These are phyloP conservation scores for Tenebrosternarchus preto DNA, from an alignment of 2,113 vertebrate species.

Conservation along the genomic window DNA sequence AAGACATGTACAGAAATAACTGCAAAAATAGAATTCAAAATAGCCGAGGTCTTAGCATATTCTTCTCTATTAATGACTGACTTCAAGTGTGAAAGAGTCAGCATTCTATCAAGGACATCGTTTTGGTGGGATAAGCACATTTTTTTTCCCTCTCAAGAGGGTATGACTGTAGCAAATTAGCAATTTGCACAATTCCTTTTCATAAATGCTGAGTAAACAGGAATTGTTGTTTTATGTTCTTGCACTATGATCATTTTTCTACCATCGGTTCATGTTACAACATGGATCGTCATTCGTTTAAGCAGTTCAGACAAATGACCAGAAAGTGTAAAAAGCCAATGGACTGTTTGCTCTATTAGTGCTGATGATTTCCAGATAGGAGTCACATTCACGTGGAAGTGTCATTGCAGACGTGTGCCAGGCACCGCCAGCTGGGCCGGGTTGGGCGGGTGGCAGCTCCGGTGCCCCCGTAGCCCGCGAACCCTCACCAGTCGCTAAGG, in stretches of 20 bases:
- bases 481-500: slow-evolving; percentile 25
- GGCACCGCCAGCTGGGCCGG: no score
- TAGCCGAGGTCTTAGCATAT: slow-evolving; percentile 17
- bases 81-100: slow-evolving; percentile 45
- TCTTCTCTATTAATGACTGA: slow-evolving; percentile 40
- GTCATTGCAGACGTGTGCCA: no score
- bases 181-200: slow-evolving; percentile 27
- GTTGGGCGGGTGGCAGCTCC: background rate
- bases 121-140: slow-evolving; percentile 44
- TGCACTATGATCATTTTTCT: background rate
- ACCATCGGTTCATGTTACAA: background rate
- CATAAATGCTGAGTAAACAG: slow-evolving; percentile 34
- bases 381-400: no score
- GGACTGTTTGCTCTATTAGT: no score
- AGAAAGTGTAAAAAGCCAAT: no score
- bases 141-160: slow-evolving; percentile 11
- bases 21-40: slow-evolving; percentile 19
- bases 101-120: slow-evolving; percentile 45
- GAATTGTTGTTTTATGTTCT: slow-evolving; percentile 22
- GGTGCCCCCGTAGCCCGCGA: slow-evolving; percentile 32
- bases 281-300: background rate
- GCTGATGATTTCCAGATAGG: no score
- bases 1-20: slow-evolving; percentile 38
- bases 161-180: slow-evolving; percentile 44
- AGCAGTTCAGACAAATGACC: no score